phyloP scores from a whole-genome alignment of 2,113 vertebrate species.

The Amphilophus citrinellus region DNA sequence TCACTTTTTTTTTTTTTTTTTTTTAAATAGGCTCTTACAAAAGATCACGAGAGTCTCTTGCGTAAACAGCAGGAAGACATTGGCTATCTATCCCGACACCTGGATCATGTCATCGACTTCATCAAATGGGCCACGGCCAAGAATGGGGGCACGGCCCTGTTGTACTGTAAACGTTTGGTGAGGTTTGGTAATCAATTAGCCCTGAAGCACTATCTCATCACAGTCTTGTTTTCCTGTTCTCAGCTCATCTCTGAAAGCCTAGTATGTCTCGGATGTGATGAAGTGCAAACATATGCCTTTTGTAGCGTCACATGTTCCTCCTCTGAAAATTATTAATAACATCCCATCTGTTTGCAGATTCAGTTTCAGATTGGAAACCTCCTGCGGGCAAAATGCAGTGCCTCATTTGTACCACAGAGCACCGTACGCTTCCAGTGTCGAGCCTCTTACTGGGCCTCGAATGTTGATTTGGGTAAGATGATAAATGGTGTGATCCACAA shows the following conservation, averaged over 20 bases:
- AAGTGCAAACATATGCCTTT: conserved; percentile 47
- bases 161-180: conserved; percentile 78
- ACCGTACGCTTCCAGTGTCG: conserved; percentile 78
- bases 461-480: conserved; percentile 79
- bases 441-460: conserved; percentile 78
- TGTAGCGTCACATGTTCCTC: conserved; percentile 1
- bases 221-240: background rate
- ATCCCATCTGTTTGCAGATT: conserved; percentile 74
- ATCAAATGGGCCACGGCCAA: conserved; percentile 93
- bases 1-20: conserved; percentile 21
- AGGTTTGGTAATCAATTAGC: conserved; percentile 22
- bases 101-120: conserved; percentile 95
- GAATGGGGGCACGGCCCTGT: conserved; percentile 85
- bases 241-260: background rate
- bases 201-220: background rate
- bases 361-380: conserved; percentile 81
- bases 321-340: conserved; percentile 50
- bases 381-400: conserved; percentile 78
- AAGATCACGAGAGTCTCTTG: conserved; percentile 90
- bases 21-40: conserved; percentile 84
- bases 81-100: conserved; percentile 89
- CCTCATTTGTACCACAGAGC: conserved; percentile 75
- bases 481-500: background rate
- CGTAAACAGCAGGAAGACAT: conserved; percentile 93
- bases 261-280: background rate